A percentile compares a stretch with the other conserved stretches of the same genome.
Conservation (phyloP, 2,797 vertebrate species). For the Xenentodon cancila region DNA sequence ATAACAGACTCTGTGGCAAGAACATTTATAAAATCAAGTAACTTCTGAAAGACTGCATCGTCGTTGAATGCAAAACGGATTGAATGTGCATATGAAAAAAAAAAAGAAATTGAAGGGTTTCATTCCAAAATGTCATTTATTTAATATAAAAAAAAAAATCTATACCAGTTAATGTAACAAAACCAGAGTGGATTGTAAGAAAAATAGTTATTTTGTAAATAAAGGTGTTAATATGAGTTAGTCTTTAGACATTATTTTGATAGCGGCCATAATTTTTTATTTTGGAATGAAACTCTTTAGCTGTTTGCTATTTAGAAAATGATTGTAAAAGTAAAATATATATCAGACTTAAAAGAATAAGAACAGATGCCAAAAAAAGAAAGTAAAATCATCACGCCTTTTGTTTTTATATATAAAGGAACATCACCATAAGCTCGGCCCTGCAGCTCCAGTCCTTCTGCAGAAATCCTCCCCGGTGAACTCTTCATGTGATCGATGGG, state of each 20-base stretch:
- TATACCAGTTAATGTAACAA: slow-evolving; percentile 41
- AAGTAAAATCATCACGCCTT: slow-evolving; percentile 62
- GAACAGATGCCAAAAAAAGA: slow-evolving; percentile 78
- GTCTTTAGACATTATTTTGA: slow-evolving; percentile 60
- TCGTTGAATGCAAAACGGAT: slow-evolving; percentile 60
- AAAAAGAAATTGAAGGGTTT: slow-evolving; percentile 63
- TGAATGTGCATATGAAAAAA: slow-evolving; percentile 73
- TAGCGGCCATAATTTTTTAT: slow-evolving; percentile 63
- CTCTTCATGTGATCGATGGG: slow-evolving; percentile 50
- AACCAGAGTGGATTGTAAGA: slow-evolving; percentile 37
- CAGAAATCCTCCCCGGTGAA: slow-evolving; percentile 58
- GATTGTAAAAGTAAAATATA: slow-evolving; percentile 74
- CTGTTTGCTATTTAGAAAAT: slow-evolving; percentile 63
- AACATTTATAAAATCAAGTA: slow-evolving; percentile 51
- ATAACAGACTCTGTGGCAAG: slow-evolving; percentile 54
- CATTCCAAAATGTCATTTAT: slow-evolving; percentile 71
- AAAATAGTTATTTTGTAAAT: slow-evolving; percentile 62
- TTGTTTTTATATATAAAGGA: slow-evolving; percentile 51
- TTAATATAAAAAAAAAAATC: slow-evolving; percentile 23
- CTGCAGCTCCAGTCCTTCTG: slow-evolving; percentile 57
- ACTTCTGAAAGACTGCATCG: slow-evolving; percentile 57
- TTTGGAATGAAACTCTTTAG: slow-evolving; percentile 77
- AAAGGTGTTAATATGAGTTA: slow-evolving; percentile 35
- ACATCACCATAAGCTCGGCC: slow-evolving; percentile 53
- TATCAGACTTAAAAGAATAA: slow-evolving; percentile 65